phyloP scores from a whole-genome alignment of 2,888 invertebrate genomes.

The Xestia rhomboidea region DNA sequence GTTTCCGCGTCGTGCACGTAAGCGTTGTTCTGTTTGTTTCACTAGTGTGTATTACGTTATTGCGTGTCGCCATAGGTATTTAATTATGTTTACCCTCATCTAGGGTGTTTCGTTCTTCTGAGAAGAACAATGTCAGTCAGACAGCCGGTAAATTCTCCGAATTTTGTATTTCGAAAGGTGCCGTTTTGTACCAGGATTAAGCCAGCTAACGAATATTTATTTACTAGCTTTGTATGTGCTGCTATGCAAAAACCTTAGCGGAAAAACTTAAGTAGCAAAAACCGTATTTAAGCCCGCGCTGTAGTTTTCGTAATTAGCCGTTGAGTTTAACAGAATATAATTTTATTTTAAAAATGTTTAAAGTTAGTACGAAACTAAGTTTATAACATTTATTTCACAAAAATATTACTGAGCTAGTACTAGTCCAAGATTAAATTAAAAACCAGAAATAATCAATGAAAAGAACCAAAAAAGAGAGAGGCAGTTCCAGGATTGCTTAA shows the following conservation, averaged over 20 bases:
- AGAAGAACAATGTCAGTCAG: constrained; percentile 14
- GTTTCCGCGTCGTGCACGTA: constrained; percentile 60
- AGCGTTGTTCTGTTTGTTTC: constrained; percentile 54
- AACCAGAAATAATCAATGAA: neutral
- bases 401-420: neutral
- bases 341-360: constrained; percentile 6
- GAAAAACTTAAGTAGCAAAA: constrained; percentile 22
- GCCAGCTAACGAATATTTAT: neutral
- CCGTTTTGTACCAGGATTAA: constrained; percentile 14
- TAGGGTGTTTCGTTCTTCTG: constrained; percentile 31
- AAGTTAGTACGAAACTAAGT: constrained; percentile 2
- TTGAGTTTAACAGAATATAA: neutral
- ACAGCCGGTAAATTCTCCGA: constrained; percentile 14
- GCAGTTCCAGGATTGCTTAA: neutral
- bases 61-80: constrained; percentile 59
- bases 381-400: neutral
- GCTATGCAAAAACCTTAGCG: neutral
- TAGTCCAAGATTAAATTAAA: neutral
- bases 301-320: constrained; percentile 16
- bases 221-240: constrained; percentile 18
- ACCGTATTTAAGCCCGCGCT: constrained; percentile 1
- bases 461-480: neutral
- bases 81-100: constrained; percentile 57
- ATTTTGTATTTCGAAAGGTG: constrained; percentile 18
- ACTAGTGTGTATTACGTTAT: constrained; percentile 50